Base-by-base conservation (phyloP, 1,140 invertebrate species). In the Drosophila orosa region DNA sequence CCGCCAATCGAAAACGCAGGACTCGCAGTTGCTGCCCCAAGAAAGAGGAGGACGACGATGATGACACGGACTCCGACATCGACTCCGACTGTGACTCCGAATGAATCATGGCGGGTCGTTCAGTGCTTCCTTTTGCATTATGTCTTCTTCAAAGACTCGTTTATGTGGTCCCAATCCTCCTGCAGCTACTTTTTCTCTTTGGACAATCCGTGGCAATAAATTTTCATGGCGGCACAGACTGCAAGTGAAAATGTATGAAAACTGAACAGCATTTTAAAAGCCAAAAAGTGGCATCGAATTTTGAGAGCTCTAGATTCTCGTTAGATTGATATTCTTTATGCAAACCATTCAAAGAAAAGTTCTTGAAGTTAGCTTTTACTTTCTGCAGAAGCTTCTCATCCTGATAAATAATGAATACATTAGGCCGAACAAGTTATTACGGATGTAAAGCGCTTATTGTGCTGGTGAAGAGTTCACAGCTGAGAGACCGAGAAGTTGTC, bases 201-300 rank as follows among this genome's bases (percentile, higher is more conserved):
- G n/a, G 57, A 35, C 65, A 65, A 80, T 63, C 60, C 37, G 42
- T 24, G 47, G 22, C 47, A 61, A 50, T 55, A 60, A 35, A 54
- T 35, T 24, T 35, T 25, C 7, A 24, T 22, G 42, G 10, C 27
- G 10, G 27, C 22, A 37, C 48, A 42, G 29, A 35, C 47, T 12
- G 9, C 15, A 40, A 24, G 15, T 47, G 2, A 44, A 52, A 59
- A 24, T 6, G 8, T 6, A n/a, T 35, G 39, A 42, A 42, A 7
- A 10, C 3, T 33, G 8, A 22, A 22, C 3, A 5, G 7, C 1
- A 2, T 13, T 50, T 31, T 13, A 29, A 50, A 50, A 31, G 27
- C 10, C n/a, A 50, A 50, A 29, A 10, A 7, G 15, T 10, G 8
- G 22, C 19, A 10, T 19, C 0, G n/a, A 50, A 19, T 1, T 17